Evolutionary conservation across 2,888 invertebrate species (phyloP).

Genomic region (Agrochola lota): DNA sequence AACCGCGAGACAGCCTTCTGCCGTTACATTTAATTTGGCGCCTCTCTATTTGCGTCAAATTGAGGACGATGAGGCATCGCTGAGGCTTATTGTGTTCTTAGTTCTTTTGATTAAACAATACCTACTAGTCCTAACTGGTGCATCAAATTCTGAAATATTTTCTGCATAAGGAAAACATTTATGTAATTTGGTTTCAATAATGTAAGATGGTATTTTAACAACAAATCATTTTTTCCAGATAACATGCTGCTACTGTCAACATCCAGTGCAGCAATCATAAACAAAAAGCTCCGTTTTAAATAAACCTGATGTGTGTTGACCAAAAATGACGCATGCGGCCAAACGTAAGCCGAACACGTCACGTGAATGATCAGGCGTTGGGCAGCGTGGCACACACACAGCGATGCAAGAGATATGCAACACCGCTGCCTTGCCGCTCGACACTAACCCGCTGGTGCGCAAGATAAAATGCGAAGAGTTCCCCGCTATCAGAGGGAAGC

Average conservation of each 20-base stretch:
- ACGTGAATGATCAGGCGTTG: constrained; percentile 83
- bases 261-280: constrained; percentile 66
- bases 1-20: constrained; percentile 85
- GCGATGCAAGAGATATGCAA: constrained; percentile 91
- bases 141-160: neutral
- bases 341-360: constrained; percentile 81
- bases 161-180: no score
- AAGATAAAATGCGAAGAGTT: constrained; percentile 91
- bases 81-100: constrained; percentile 64
- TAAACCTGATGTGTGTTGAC: constrained; percentile 71
- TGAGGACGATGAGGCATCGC: constrained; percentile 74
- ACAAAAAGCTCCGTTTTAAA: constrained; percentile 57
- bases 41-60: constrained; percentile 81
- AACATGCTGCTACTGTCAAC: constrained; percentile 74
- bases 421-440: constrained; percentile 89
- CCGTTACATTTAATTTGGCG: constrained; percentile 86
- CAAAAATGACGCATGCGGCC: constrained; percentile 85
- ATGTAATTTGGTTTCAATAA: neutral
- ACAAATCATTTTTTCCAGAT: constrained; percentile 76
- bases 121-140: neutral
- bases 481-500: constrained; percentile 87
- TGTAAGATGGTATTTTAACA: constrained; percentile 11
- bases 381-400: constrained; percentile 81
- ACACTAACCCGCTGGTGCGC: constrained; percentile 88
- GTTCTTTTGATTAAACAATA: constrained; percentile 39